These are phyloP conservation scores for Prunella himalayana DNA, from an alignment of 2,113 vertebrate genomes.

Conservation along the genomic window DNA sequence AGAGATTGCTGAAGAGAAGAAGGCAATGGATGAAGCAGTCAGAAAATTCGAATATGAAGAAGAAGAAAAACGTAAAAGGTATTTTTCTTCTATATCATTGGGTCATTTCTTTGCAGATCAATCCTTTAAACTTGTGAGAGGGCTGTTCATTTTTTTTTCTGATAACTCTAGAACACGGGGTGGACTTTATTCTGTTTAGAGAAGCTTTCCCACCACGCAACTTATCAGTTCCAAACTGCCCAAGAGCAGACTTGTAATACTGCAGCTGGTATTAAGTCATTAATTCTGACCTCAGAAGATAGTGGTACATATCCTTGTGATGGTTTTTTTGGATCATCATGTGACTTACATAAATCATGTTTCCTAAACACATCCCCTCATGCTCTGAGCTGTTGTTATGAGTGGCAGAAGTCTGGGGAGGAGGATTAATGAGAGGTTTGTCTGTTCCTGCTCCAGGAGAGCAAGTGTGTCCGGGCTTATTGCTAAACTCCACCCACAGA, in stretches of 20 bases:
- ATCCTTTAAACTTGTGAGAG: not conserved
- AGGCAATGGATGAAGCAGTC: constrained; percentile 62
- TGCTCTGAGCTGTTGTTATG: not conserved
- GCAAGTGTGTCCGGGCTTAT: not conserved
- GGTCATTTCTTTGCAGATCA: not conserved
- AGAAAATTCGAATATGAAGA: constrained; percentile 70
- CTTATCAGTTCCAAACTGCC: not conserved
- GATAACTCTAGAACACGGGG: not conserved
- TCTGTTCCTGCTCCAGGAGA: not conserved
- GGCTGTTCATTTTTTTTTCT: not conserved
- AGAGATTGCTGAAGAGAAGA: constrained; percentile 68
- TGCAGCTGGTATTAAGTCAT: not conserved
- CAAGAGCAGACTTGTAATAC: not conserved
- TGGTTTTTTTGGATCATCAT: not conserved
- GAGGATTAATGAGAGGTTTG: not conserved
- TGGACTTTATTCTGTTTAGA: not conserved
- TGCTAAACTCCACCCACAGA: not conserved
- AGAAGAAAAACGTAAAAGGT: constrained; percentile 70
- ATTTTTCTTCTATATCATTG: not conserved
- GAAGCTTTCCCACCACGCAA: not conserved
- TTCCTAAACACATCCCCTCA: not conserved
- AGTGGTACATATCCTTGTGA: not conserved
- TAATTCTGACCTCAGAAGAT: not conserved
- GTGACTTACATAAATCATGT: not conserved
- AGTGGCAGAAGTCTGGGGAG: not conserved